phyloP scores from a whole-genome alignment of 2,888 invertebrate species.

The Cabera pusaria region DNA sequence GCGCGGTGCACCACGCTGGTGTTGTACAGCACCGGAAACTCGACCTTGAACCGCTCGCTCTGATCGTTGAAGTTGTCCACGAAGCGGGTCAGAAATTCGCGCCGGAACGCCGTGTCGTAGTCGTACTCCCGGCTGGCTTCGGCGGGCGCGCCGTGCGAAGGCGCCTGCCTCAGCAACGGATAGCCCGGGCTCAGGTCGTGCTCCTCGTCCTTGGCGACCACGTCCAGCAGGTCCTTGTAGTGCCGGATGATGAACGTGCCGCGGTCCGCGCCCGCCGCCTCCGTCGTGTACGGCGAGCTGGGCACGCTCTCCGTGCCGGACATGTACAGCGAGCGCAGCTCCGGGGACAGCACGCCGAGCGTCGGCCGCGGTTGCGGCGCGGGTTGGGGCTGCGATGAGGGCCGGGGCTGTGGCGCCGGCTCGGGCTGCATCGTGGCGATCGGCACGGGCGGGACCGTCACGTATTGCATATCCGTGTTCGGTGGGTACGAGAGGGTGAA shows the following conservation, averaged over 20 bases:
- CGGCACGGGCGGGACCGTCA: slow-evolving; percentile 9
- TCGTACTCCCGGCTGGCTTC: slow-evolving; percentile 30
- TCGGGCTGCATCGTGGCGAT: slow-evolving; percentile 15
- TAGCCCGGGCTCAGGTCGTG: slow-evolving; percentile 41
- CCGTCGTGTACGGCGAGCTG: slow-evolving; percentile 26
- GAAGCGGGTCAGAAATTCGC: slow-evolving; percentile 59
- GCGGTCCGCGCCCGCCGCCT: slow-evolving; percentile 41
- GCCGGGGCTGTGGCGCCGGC: too few relatives aligned
- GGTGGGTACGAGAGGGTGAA: slow-evolving; percentile 37
- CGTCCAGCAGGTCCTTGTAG: slow-evolving; percentile 59
- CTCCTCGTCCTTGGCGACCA: slow-evolving; percentile 52
- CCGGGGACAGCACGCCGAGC: too few relatives aligned
- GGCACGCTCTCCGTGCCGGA: too few relatives aligned
- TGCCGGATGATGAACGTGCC: slow-evolving; percentile 63
- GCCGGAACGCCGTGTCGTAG: slow-evolving; percentile 60
- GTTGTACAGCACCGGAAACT: slow-evolving; percentile 68
- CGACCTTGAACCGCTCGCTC: slow-evolving; percentile 60
- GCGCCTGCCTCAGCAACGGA: slow-evolving; percentile 35
- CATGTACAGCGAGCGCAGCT: too few relatives aligned
- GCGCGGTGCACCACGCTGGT: slow-evolving; percentile 58
- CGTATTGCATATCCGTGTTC: slow-evolving; percentile 4
- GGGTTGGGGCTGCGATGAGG: too few relatives aligned
- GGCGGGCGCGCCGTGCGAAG: slow-evolving; percentile 16
- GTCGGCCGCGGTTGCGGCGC: too few relatives aligned
- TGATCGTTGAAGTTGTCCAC: slow-evolving; percentile 69